Conservation (phyloP, 2,888 invertebrate species). For the Acanthococcus lagerstroemiae region DNA sequence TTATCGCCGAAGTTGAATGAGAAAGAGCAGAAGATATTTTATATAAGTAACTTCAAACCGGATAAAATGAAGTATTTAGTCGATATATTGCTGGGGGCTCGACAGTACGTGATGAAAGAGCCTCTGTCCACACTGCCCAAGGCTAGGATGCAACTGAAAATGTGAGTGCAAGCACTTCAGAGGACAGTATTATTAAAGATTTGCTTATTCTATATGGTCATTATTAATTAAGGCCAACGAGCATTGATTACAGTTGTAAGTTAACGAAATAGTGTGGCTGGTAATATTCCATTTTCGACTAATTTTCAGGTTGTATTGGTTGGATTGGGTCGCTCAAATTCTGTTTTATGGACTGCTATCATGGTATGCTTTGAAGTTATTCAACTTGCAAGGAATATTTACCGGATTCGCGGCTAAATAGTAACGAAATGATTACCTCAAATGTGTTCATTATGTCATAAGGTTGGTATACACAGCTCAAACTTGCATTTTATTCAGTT, state of each 20-base stretch:
- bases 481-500: too few species aligned
- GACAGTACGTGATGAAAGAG: slow-evolving; percentile 75
- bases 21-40: slow-evolving; percentile 52
- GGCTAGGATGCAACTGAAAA: slow-evolving; percentile 53
- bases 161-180: slow-evolving; percentile 44
- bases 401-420: too few species aligned
- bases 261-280: neutral
- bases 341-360: slow-evolving; percentile 38
- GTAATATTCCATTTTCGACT: neutral
- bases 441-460: too few species aligned
- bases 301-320: slow-evolving; percentile 41
- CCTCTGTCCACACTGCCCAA: slow-evolving; percentile 63
- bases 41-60: slow-evolving; percentile 37
- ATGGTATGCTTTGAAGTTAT: slow-evolving; percentile 36
- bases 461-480: too few species aligned
- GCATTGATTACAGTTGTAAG: too few species aligned
- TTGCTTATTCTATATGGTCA: neutral
- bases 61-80: slow-evolving; percentile 51
- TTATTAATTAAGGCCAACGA: too few species aligned
- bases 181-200: neutral
- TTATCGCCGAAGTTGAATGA: slow-evolving; percentile 47
- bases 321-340: slow-evolving; percentile 41
- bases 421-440: too few species aligned
- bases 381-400: slow-evolving; percentile 1
- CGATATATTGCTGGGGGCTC: slow-evolving; percentile 68